These are phyloP conservation scores for Sebastes matsubarae DNA, from an alignment of 2,797 vertebrate species.

Conservation along the genomic window DNA sequence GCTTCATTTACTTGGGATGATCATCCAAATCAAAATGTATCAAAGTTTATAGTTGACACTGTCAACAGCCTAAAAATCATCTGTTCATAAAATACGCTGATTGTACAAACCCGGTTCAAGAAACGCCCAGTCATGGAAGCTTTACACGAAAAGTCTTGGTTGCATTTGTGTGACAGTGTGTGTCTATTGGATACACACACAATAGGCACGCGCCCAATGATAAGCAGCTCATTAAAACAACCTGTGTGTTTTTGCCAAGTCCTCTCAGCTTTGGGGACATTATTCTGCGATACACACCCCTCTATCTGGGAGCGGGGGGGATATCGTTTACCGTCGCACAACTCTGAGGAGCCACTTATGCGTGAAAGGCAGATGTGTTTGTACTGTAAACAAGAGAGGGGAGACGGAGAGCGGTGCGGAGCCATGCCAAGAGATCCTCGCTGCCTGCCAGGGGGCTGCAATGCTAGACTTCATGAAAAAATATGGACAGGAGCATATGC, in stretches of 20 bases:
- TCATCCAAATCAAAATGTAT: neutral
- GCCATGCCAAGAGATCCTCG: slow-evolving; percentile 62
- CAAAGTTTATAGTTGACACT: neutral
- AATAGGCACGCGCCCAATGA: slow-evolving; percentile 37
- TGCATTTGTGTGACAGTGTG: neutral
- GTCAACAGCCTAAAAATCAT: neutral
- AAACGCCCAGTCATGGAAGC: neutral
- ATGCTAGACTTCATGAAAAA: slow-evolving; percentile 37
- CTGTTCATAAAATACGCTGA: neutral
- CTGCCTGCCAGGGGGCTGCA: slow-evolving; percentile 56
- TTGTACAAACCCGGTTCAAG: neutral
- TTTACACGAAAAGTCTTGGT: neutral
- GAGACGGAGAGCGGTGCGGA: slow-evolving; percentile 49
- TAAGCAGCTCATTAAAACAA: slow-evolving; percentile 66
- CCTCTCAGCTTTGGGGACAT: slow-evolving; percentile 62
- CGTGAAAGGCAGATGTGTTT: slow-evolving; percentile 80
- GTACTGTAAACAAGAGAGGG: slow-evolving; percentile 74
- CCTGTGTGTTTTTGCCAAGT: slow-evolving; percentile 61
- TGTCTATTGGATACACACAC: slow-evolving; percentile 4
- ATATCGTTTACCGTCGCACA: slow-evolving; percentile 64
- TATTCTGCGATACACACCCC: slow-evolving; percentile 55
- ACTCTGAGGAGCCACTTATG: slow-evolving; percentile 72
- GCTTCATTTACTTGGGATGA: neutral
- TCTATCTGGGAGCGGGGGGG: slow-evolving; percentile 60
- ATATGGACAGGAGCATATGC: slow-evolving; percentile 29